Base-by-base conservation (phyloP, 2,888 invertebrate species). In the Synanthedon tipuliformis region DNA sequence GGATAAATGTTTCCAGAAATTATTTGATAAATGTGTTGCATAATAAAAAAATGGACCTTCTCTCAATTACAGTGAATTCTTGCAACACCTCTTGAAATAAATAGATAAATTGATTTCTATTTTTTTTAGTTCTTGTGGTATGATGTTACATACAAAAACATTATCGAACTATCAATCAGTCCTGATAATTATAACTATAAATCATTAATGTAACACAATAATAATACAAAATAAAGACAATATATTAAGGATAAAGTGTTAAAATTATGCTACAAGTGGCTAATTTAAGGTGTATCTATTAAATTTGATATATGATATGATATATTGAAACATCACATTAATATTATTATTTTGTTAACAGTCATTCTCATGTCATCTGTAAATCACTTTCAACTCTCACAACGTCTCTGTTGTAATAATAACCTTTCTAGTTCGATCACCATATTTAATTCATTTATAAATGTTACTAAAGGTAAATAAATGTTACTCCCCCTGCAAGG, bases 201-300 rank as follows among this genome's bases (percentile, higher is more conserved):
- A 49, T 49, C 8, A 49, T 12, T 49, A n/a, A 45, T 13, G n/a
- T 45, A n/a, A 13, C n/a, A 45, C 15, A 13, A 45, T n/a, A 45
- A 13, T 49, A 18, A 49, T 49, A 18, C 16, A 49, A 23, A 49
- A 49, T 49, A 15, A 15, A 66, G 77, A 78, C 78, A 77, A 78
- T 77, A 77, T 75, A 63, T 65, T 61, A 59, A 68, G 69, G 69
- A 71, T 68, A 53, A 55, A 59, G 65, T 67, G 67, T 58, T 71
- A 66, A 61, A 72, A 65, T 61, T 63, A 66, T 70, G 78, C 78
- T 78, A 78, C 78, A 78, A 78, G 63, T 69, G 63, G 66, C 70
- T 62, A 71, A 49, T 61, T 63, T 59, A 71, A 72, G 65, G 65
- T 66, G 66, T 68, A 62, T 61, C 56, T 60, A 56, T 57, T 54